Evolutionary conservation across 2,888 invertebrate genomes (phyloP), one percentile per base, ranked within the genome.

Genomic region (Acleris cristana): DNA sequence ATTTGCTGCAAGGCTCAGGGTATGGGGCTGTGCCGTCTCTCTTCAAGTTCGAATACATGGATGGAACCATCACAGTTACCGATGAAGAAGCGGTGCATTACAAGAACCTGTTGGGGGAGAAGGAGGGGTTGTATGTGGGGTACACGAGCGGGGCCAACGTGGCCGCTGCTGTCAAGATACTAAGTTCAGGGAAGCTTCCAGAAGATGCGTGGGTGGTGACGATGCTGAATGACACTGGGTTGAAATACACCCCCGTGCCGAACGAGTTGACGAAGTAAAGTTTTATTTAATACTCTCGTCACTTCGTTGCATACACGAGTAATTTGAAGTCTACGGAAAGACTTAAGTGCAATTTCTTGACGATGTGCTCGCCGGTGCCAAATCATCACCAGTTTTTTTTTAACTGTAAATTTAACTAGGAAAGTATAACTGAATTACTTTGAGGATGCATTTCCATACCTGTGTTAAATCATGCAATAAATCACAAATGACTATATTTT

Each of bases 151-250:
- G 63, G 40, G 67, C 67, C 21, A 67, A 63, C 40, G 67, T 67
- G 63, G 67, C 63, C 0, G 63, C 62, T 6, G 62, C 62, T 1
- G 67, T 63, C 8, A 67, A 89, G 64, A 76, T 92, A 34, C 70
- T 92, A 64, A 76, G 86, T 52, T 90, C 91, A 1, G 92, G 92
- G 0, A 73, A 74, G 62, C 69, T 92, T 18, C 87, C 90, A 0
- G 72, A 84, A 48, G 88, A 91, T 70, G 82, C 92, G 2, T 92
- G 92, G 88, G 86, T 92, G 2, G 90, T 91, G 2, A 92, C 92
- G 2, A 52, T 83, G 4, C 84, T 92, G 3, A 87, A 86, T 57
- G 92, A 92, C 69, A 81, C 83, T 0, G 92, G 92, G 0, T 78
- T 92, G 18, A 92, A 92, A 71, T 92, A 92, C 71, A 89, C 89